phyloP scores from a whole-genome alignment of 2,113 vertebrate species.

The Ornithorhynchus anatinus region DNA sequence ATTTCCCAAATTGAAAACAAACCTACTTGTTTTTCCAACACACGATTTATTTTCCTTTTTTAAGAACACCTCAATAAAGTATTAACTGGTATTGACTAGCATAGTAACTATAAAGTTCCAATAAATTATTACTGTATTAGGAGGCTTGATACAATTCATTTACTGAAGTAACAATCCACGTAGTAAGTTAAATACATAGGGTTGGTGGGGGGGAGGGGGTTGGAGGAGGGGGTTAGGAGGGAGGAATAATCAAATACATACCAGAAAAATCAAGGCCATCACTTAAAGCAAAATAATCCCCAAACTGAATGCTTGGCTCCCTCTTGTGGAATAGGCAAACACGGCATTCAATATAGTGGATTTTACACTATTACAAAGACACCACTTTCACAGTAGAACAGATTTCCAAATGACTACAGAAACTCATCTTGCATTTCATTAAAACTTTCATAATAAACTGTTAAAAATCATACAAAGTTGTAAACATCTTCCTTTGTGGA shows the following conservation, averaged over 20 bases:
- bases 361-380: rapidly evolving
- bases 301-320: constrained; percentile 42
- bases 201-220: constrained; percentile 5
- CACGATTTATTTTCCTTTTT: constrained; percentile 31
- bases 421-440: not conserved
- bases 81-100: constrained; percentile 25
- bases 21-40: not conserved
- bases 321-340: constrained; percentile 58
- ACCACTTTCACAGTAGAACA: not conserved
- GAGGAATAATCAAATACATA: not conserved
- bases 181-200: not conserved
- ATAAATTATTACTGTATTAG: not conserved
- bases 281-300: not conserved
- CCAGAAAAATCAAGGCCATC: rapidly evolving
- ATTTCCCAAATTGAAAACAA: not conserved
- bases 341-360: not conserved
- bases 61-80: constrained; percentile 52
- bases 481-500: constrained; percentile 47
- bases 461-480: constrained; percentile 35
- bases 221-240: not conserved
- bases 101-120: constrained; percentile 56
- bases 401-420: not conserved
- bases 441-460: constrained; percentile 11
- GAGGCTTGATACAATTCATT: constrained; percentile 1
- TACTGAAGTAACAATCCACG: constrained; percentile 14